Base-by-base conservation (phyloP, 2,797 vertebrate genomes). In the Hypotaenidia okinawae region DNA sequence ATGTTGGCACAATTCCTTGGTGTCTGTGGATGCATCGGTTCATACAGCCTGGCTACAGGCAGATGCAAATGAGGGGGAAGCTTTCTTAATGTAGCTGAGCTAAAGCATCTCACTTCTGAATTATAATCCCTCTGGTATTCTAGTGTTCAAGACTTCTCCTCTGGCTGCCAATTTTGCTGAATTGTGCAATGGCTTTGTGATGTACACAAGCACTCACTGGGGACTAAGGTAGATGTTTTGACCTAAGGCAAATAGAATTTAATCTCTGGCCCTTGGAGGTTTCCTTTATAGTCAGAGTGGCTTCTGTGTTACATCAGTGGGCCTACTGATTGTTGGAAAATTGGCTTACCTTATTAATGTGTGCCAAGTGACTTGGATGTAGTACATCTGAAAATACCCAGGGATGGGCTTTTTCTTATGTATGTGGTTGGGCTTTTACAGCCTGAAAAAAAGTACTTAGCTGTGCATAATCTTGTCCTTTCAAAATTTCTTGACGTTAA, bases 161-260 rank as follows among this genome's bases (percentile, higher is more conserved):
- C 83, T 45, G 82, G 80, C 83, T 89, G 87, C 87, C 37, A 1
- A 8, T 85, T 87, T 6, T 85, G 75, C 92, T 87, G 89, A 70
- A 37, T 13, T 61, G 69, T 79, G 69, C 63, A 7, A 2, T 66
- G 83, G 32, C 43, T 92, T 55, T 83, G 77, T 72, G 86, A 70
- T 82, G 74, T 51, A 30, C 74, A 52, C 57, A 64, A 67, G 49
- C 10, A 5, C 39, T 84, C 81, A 0, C 81, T 43, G 21, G 93
- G 70, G 88, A 52, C 75, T n/a, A 2, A n/a, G 67, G 63, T 3
- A 68, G 77, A 43, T 83, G 45, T 79, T 91, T 28, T 91, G 94
- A 94, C 95, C 82, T 78, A 10, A 92, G 69, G 91, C 87, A 93
- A 91, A 86, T 30, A 35, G 62, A 87, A 43, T 72, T 92, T 93